Percentiles rank a stretch among this genome's conserved stretches.
phyloP scores from a whole-genome alignment of 2,797 vertebrate genomes.

The Parauchenoglanis ngamensis region DNA sequence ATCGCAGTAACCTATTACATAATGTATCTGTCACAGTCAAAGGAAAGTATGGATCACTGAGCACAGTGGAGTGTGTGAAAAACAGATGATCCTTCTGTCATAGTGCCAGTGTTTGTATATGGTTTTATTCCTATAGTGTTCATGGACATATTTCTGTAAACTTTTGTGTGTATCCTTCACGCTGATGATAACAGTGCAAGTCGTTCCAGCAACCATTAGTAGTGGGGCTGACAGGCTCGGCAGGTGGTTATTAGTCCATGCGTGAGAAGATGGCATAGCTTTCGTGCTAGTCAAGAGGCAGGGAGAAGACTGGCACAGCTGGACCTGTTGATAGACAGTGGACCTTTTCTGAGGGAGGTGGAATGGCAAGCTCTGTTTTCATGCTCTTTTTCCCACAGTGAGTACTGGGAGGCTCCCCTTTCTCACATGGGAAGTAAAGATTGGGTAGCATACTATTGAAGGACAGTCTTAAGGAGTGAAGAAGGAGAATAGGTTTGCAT shows the following conservation, averaged over 20 bases:
- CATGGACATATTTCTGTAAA: neutral
- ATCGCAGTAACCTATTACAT: constrained; percentile 16
- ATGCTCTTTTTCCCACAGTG: neutral
- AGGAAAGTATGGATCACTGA: constrained; percentile 37
- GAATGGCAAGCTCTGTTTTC: constrained; percentile 28
- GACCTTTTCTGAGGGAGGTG: constrained; percentile 23
- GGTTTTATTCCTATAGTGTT: neutral
- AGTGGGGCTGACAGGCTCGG: constrained; percentile 64
- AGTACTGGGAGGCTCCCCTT: neutral
- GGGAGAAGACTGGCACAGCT: constrained; percentile 60
- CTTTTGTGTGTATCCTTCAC: constrained; percentile 3
- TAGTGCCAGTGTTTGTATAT: neutral
- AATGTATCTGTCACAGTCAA: constrained; percentile 29
- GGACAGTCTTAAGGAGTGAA: neutral
- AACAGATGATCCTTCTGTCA: constrained; percentile 9
- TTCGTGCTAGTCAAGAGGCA: constrained; percentile 58
- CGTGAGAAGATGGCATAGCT: constrained; percentile 71
- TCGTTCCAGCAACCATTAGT: constrained; percentile 51
- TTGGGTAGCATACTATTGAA: neutral
- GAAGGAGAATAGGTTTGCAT: constrained; percentile 14
- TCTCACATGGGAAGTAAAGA: constrained; percentile 17
- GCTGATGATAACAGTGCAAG: constrained; percentile 47
- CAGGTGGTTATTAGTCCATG: constrained; percentile 71
- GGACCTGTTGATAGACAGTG: constrained; percentile 61
- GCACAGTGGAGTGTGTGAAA: neutral